Conservation (phyloP, 2,113 vertebrate species). For the Poecile atricapillus region DNA sequence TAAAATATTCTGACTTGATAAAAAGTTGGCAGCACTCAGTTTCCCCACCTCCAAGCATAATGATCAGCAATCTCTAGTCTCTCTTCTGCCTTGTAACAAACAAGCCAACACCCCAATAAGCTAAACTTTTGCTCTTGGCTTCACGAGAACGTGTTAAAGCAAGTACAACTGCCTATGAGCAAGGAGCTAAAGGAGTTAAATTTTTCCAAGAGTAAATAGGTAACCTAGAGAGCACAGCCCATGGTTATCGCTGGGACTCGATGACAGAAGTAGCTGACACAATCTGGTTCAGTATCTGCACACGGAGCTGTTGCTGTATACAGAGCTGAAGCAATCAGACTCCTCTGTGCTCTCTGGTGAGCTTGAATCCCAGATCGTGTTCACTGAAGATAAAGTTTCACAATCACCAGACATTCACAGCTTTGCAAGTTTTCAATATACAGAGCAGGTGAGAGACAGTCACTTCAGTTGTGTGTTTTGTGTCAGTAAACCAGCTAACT, state of each 20-base stretch:
- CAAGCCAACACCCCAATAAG: not conserved
- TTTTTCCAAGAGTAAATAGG: not conserved
- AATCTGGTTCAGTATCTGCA: not conserved
- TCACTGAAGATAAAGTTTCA: not conserved
- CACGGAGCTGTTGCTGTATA: not conserved
- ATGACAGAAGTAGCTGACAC: not conserved
- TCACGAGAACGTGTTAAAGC: not conserved
- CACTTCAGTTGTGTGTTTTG: not conserved
- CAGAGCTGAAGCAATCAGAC: not conserved
- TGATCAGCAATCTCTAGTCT: not conserved
- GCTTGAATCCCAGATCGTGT: fast-evolving
- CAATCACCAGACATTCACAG: not conserved
- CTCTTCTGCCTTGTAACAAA: not conserved
- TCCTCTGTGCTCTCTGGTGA: not conserved
- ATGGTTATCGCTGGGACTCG: not conserved
- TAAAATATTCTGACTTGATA: not conserved
- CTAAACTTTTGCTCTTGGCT: not conserved
- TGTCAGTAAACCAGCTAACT: not conserved
- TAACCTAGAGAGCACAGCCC: not conserved
- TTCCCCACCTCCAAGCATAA: not conserved
- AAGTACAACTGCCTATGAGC: not conserved
- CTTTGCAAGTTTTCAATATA: not conserved
- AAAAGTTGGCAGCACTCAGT: not conserved
- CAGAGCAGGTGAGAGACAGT: not conserved
- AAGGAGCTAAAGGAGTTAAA: not conserved